These are phyloP conservation scores for Cochlearius cochlearius DNA, from an alignment of 2,113 vertebrate species.

Conservation along the genomic window DNA sequence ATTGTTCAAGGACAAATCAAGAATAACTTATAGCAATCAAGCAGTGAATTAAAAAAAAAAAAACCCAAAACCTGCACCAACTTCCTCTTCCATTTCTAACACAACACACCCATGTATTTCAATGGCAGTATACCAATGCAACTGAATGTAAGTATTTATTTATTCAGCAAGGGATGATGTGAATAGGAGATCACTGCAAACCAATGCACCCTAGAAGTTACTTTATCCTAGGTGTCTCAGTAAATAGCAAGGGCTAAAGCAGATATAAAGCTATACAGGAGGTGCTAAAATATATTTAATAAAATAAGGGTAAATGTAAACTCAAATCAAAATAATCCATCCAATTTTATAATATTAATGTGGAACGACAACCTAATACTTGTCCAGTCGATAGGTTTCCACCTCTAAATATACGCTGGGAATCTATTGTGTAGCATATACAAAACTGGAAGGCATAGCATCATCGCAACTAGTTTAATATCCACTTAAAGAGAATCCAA, in stretches of 20 bases:
- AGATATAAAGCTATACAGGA: background rate
- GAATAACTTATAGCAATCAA: slow-evolving; percentile 62
- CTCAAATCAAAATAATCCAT: background rate
- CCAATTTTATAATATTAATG: background rate
- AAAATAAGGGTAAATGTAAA: background rate
- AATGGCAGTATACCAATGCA: background rate
- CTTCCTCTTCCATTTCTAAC: background rate
- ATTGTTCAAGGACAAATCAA: slow-evolving; percentile 57
- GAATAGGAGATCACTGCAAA: slow-evolving; percentile 9
- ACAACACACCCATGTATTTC: background rate
- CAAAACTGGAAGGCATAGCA: background rate
- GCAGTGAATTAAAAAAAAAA: slow-evolving; percentile 1
- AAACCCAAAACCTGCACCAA: background rate
- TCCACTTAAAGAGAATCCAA: background rate
- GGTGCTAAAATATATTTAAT: background rate
- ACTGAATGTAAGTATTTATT: background rate
- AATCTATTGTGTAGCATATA: background rate
- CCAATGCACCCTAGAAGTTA: background rate
- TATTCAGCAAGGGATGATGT: background rate
- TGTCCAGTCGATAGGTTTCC: background rate
- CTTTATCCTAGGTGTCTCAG: background rate
- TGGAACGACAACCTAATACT: background rate
- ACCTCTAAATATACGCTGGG: background rate
- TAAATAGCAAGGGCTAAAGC: background rate
- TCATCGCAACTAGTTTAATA: background rate